Percentiles rank a stretch among this genome's conserved stretches.
Conservation (phyloP, 2,797 vertebrate species). For the Sebastes hubbsi region DNA sequence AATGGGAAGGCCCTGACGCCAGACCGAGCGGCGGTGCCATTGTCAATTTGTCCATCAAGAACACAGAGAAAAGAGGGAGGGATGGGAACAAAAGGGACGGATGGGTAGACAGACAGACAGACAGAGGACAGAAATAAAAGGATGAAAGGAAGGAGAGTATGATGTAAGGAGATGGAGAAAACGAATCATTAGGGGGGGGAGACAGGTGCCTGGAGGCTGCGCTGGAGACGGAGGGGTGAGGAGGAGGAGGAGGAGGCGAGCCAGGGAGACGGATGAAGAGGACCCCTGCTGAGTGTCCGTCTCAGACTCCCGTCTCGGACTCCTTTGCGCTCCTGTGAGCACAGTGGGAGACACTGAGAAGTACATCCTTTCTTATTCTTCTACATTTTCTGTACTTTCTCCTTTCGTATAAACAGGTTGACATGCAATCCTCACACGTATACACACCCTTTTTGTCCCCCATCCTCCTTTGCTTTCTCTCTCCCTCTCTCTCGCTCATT, state of each 20-base stretch:
- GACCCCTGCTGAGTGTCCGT: conserved; percentile 85
- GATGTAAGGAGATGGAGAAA: conserved; percentile 30
- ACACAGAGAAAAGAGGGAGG: conserved; percentile 23
- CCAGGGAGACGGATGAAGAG: conserved; percentile 83
- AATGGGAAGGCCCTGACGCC: conserved; percentile 61
- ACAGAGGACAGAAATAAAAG: conserved; percentile 22
- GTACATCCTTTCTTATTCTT: background rate
- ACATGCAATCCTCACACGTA: conserved; percentile 66
- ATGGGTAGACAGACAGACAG: conserved; percentile 29
- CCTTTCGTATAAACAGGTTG: conserved; percentile 74
- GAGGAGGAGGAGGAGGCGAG: conserved; percentile 49
- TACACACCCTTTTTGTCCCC: background rate
- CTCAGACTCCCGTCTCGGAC: conserved; percentile 83
- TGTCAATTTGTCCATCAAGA: conserved; percentile 63
- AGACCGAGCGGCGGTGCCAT: conserved; percentile 65
- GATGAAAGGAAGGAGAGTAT: conserved; percentile 39
- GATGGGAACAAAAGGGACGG: conserved; percentile 39
- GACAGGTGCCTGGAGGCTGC: conserved; percentile 71
- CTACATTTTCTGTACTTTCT: conserved; percentile 14
- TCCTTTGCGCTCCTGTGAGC: conserved; percentile 78
- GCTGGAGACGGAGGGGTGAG: conserved; percentile 58
- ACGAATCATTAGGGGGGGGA: conserved; percentile 35
- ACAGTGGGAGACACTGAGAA: conserved; percentile 74
- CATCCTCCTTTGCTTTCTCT: conserved; percentile 32
- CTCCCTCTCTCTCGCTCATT: conserved; percentile 81